Percentiles rank a stretch among this genome's conserved stretches.
phyloP scores from a whole-genome alignment of 2,888 invertebrate species.

The Eristalinus aeneus region DNA sequence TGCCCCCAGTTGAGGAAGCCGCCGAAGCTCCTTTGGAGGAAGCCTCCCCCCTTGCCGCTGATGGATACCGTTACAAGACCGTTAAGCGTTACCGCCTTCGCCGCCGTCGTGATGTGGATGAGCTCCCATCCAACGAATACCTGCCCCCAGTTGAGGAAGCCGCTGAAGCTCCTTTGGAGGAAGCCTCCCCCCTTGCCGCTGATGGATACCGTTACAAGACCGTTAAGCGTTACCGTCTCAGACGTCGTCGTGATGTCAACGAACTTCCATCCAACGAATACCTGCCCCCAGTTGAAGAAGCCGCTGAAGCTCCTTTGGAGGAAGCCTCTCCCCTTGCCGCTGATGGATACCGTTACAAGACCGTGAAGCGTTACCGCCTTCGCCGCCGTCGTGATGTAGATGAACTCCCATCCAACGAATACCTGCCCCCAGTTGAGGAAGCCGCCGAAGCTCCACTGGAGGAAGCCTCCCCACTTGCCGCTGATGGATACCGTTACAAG shows the following conservation, averaged over 20 bases:
- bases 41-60: slow-evolving; percentile 14
- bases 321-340: slow-evolving; percentile 9
- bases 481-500: slow-evolving; percentile 78
- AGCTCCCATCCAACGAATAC: slow-evolving; percentile 35
- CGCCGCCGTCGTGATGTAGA: slow-evolving; percentile 77
- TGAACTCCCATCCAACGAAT: slow-evolving; percentile 75
- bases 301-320: slow-evolving; percentile 19
- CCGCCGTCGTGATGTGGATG: slow-evolving; percentile 48
- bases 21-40: slow-evolving; percentile 43
- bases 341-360: slow-evolving; percentile 79
- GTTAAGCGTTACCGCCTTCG: slow-evolving; percentile 23
- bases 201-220: slow-evolving; percentile 76
- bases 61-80: slow-evolving; percentile 51
- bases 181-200: slow-evolving; percentile 69
- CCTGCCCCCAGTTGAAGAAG: slow-evolving; percentile 71
- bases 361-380: slow-evolving; percentile 74
- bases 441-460: background rate
- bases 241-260: slow-evolving; percentile 73
- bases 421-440: slow-evolving; percentile 72
- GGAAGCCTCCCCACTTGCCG: slow-evolving; percentile 46
- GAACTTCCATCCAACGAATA: slow-evolving; percentile 72
- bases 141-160: slow-evolving; percentile 49
- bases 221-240: slow-evolving; percentile 70
- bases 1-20: slow-evolving; percentile 71
- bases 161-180: background rate